phyloP scores from a whole-genome alignment of 2,797 vertebrate genomes.

The Limnodromus scolopaceus region DNA sequence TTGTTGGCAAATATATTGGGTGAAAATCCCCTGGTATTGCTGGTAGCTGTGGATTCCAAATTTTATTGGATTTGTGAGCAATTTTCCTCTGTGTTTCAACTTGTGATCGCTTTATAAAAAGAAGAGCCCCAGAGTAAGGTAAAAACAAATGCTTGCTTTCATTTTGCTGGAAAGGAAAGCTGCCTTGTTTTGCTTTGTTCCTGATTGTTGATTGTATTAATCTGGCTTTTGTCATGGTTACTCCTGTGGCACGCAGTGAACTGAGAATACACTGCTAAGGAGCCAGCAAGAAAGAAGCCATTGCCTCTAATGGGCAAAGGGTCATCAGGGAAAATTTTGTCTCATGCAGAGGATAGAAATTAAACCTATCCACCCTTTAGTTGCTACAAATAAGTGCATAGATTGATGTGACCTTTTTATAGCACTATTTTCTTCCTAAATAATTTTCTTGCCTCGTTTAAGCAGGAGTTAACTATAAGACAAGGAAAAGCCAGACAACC shows the following conservation, averaged over 20 bases:
- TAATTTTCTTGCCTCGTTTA: not conserved
- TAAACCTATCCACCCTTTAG: not conserved
- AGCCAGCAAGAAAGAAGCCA: not conserved
- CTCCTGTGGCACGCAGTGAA: not conserved
- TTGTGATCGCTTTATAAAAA: conserved; percentile 68
- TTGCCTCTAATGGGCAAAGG: not conserved
- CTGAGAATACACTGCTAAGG: not conserved
- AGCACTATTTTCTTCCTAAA: not conserved
- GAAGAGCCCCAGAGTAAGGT: conserved; percentile 42
- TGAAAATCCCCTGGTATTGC: conserved; percentile 84
- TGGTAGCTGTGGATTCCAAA: conserved; percentile 63
- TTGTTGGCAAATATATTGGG: conserved; percentile 87
- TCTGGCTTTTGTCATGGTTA: conserved; percentile 23
- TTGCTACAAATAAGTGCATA: not conserved
- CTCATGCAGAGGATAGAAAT: not conserved
- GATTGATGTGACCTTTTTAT: not conserved
- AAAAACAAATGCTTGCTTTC: conserved; percentile 31
- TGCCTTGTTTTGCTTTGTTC: conserved; percentile 11
- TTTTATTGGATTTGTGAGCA: conserved; percentile 74
- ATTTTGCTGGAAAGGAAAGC: not conserved
- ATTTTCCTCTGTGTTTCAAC: conserved; percentile 73
- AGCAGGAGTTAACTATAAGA: not conserved
- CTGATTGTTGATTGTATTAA: conserved; percentile 22
- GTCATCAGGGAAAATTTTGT: not conserved
- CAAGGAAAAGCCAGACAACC: not conserved